These are phyloP conservation scores for Gari tellinella DNA, from an alignment of 2,888 invertebrate species.

Conservation along the genomic window DNA sequence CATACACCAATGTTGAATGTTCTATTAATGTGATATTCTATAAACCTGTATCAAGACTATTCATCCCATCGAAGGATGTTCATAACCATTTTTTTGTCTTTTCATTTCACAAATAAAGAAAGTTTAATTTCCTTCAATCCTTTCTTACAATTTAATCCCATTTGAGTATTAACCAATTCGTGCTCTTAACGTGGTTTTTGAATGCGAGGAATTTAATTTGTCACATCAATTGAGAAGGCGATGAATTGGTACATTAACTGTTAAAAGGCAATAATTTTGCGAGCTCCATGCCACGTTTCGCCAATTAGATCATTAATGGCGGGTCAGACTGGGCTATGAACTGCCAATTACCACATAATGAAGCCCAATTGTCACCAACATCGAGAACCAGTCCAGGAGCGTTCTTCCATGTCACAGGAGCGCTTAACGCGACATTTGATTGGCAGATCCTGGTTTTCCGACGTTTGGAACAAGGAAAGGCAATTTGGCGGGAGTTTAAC, in stretches of 20 bases:
- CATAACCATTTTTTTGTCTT: no score
- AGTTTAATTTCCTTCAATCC: not conserved
- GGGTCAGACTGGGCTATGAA: constrained; percentile 44
- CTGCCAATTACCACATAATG: constrained; percentile 50
- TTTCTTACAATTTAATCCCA: constrained; percentile 26
- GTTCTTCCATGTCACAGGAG: constrained; percentile 23
- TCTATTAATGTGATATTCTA: no score
- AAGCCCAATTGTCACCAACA: constrained; percentile 35
- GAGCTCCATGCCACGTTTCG: constrained; percentile 44
- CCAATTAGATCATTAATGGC: constrained; percentile 48
- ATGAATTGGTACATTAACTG: constrained; percentile 38
- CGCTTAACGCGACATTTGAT: constrained; percentile 39
- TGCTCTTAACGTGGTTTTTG: constrained; percentile 28
- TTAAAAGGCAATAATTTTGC: constrained; percentile 51
- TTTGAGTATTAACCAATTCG: constrained; percentile 23
- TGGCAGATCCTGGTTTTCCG: constrained; percentile 30
- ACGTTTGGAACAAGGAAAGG: constrained; percentile 18
- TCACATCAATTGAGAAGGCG: constrained; percentile 41
- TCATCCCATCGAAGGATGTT: no score
- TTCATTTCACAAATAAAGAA: no score
- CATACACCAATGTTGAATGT: no score
- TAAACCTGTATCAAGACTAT: no score
- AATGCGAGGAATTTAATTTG: constrained; percentile 48
- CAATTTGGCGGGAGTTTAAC: constrained; percentile 4
- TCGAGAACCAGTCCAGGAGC: constrained; percentile 18